Conservation (phyloP, 2,113 vertebrate species). For the Eira barbara region DNA sequence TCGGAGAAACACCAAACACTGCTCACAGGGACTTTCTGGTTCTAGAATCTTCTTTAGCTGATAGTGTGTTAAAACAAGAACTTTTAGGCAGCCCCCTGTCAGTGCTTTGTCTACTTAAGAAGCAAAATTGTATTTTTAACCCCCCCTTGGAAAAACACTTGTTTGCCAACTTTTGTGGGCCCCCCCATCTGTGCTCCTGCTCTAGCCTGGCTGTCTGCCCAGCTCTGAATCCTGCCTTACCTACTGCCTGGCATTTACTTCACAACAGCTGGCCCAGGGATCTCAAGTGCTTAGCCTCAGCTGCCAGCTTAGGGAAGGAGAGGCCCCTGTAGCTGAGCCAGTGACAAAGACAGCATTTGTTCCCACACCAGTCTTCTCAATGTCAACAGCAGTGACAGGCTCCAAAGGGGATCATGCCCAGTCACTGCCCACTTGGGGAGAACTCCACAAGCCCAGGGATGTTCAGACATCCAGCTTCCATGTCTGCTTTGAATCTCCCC, state of each 20-base stretch:
- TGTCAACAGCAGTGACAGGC: constrained; percentile 63
- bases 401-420: constrained; percentile 53
- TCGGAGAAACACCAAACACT: constrained; percentile 32
- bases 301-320: constrained; percentile 69
- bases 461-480: background rate
- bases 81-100: background rate
- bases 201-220: constrained; percentile 53
- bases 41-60: constrained; percentile 54
- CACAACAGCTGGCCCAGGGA: constrained; percentile 67
- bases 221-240: constrained; percentile 62
- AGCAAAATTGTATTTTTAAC: constrained; percentile 15
- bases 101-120: constrained; percentile 23
- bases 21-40: background rate
- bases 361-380: constrained; percentile 50
- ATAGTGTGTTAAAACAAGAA: background rate
- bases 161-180: constrained; percentile 42
- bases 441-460: constrained; percentile 16
- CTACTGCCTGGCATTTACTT: constrained; percentile 68
- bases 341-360: constrained; percentile 74
- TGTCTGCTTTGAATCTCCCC: background rate
- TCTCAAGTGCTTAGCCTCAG: constrained; percentile 66
- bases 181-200: background rate
- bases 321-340: constrained; percentile 58
- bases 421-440: constrained; percentile 37
- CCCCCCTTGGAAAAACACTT: constrained; percentile 42